Percentiles rank a stretch among this genome's conserved stretches.
phyloP scores from a whole-genome alignment of 2,888 invertebrate species.

The Patella depressa region DNA sequence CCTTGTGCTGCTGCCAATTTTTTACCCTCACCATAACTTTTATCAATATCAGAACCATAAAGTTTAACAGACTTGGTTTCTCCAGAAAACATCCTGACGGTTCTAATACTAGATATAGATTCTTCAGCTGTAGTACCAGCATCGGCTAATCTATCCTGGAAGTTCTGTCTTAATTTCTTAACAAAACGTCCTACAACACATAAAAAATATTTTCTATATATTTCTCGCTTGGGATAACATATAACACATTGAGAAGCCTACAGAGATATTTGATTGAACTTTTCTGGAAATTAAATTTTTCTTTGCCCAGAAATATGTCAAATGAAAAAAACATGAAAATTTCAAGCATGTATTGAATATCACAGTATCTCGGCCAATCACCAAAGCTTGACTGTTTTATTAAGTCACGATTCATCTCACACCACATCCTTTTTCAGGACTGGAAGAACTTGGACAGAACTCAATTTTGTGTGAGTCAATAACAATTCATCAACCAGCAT shows the following conservation, averaged over 20 bases:
- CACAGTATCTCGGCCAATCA: no score
- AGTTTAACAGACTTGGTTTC: conserved; percentile 53
- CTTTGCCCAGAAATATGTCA: background rate
- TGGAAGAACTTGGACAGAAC: no score
- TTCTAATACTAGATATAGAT: conserved; percentile 64
- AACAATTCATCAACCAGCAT: no score
- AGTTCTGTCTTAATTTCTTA: conserved; percentile 61
- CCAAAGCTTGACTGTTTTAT: no score
- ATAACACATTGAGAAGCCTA: background rate
- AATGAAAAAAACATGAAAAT: background rate
- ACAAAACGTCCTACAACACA: conserved; percentile 59
- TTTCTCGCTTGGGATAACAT: background rate
- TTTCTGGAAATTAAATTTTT: no score
- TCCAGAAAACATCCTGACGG: conserved; percentile 66
- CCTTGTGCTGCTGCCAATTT: conserved; percentile 64
- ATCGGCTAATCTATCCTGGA: conserved; percentile 68
- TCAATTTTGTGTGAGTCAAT: no score
- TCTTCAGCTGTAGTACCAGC: conserved; percentile 69
- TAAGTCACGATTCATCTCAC: no score
- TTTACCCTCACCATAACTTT: conserved; percentile 64
- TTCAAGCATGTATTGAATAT: no score
- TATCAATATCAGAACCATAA: conserved; percentile 59
- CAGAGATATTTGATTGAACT: background rate
- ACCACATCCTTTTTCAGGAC: no score
- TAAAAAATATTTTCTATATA: background rate